These are phyloP conservation scores for Standfussiana lucernea DNA, from an alignment of 2,888 invertebrate genomes.

Conservation along the genomic window DNA sequence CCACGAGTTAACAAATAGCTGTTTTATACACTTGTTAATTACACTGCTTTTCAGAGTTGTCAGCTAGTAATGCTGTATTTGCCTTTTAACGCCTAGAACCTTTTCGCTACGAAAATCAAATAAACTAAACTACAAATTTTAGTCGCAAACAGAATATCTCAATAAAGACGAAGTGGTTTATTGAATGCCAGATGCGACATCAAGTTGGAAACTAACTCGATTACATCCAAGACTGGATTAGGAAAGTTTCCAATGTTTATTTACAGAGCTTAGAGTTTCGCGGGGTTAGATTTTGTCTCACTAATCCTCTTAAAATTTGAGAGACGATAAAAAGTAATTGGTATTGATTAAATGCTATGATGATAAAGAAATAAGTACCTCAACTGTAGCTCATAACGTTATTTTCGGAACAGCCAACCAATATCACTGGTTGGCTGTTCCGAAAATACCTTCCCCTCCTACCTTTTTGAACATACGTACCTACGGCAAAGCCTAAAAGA, in stretches of 20 bases:
- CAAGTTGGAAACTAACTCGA: constrained; percentile 68
- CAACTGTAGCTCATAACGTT: too few relatives aligned
- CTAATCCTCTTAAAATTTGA: constrained; percentile 8
- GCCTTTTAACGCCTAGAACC: not conserved
- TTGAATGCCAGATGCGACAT: constrained; percentile 68
- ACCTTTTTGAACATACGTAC: too few relatives aligned
- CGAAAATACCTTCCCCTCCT: too few relatives aligned
- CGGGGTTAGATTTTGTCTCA: constrained; percentile 37
- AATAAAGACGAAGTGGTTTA: constrained; percentile 57
- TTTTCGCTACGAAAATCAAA: constrained; percentile 24
- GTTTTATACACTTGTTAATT: not conserved
- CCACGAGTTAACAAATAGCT: not conserved
- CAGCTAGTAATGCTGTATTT: not conserved
- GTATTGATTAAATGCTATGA: too few relatives aligned
- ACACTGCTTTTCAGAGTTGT: not conserved
- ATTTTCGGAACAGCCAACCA: too few relatives aligned
- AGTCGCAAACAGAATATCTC: constrained; percentile 51
- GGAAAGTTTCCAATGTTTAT: constrained; percentile 68
- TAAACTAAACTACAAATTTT: constrained; percentile 39
- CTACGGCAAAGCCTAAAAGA: too few relatives aligned
- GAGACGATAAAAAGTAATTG: constrained; percentile 4
- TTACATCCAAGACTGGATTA: constrained; percentile 66
- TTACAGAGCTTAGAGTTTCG: constrained; percentile 56
- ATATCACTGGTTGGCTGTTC: too few relatives aligned
- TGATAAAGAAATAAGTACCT: too few relatives aligned